A percentile compares a stretch with the other conserved stretches of the same genome.
phyloP scores from a whole-genome alignment of 2,888 invertebrate species.

The Thera obeliscata region DNA sequence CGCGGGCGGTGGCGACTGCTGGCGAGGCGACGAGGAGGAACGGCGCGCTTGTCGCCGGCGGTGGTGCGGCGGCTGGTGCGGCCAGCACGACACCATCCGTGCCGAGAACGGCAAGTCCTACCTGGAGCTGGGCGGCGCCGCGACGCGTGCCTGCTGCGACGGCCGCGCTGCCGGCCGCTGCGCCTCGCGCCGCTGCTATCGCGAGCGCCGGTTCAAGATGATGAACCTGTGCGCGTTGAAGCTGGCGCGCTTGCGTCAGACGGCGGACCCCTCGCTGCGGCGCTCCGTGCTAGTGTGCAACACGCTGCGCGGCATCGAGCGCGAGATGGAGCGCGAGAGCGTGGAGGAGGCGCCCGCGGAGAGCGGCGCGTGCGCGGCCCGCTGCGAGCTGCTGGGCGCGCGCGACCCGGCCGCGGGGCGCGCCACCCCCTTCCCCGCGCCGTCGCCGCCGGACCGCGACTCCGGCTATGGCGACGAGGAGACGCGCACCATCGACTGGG shows the following conservation, averaged over 20 bases:
- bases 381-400: constrained; percentile 84
- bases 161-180: constrained; percentile 90
- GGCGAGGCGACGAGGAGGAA: constrained; percentile 83
- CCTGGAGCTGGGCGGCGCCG: constrained; percentile 91
- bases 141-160: constrained; percentile 91
- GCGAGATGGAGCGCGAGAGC: constrained; percentile 92
- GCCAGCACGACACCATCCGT: constrained; percentile 91
- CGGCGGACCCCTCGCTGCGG: constrained; percentile 94
- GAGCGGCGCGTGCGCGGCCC: constrained; percentile 79
- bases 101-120: constrained; percentile 96
- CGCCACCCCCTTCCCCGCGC: constrained; percentile 88
- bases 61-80: constrained; percentile 84
- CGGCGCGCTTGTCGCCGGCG: constrained; percentile 82
- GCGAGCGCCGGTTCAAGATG: constrained; percentile 93
- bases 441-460: constrained; percentile 86
- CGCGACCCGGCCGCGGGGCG: constrained; percentile 83
- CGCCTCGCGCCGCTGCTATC: constrained; percentile 92
- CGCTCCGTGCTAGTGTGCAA: constrained; percentile 97
- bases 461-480: constrained; percentile 92
- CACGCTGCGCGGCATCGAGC: constrained; percentile 93
- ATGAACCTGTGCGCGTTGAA: constrained; percentile 97
- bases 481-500: constrained; percentile 94
- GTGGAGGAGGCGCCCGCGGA: constrained; percentile 83
- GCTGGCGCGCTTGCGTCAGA: constrained; percentile 93
- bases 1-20: constrained; percentile 86